Conservation (phyloP, 2,113 vertebrate species). For the Haemorhous mexicanus region DNA sequence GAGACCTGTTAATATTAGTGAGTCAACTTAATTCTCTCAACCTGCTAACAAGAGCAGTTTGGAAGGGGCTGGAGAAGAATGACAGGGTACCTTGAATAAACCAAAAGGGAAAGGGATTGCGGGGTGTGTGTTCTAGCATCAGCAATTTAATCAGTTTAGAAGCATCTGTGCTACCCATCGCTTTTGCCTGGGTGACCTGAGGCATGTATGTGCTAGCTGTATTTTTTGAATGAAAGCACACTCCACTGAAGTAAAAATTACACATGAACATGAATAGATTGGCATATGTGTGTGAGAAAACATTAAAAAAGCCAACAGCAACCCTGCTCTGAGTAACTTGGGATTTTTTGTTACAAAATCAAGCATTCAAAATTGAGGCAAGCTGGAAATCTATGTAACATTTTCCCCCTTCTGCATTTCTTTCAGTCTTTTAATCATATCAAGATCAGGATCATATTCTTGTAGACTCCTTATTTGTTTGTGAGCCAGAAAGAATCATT, state of each 20-base stretch:
- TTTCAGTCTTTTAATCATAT: background rate
- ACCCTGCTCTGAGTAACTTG: background rate
- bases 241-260: background rate
- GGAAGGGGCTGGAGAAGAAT: background rate
- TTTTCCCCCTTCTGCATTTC: background rate
- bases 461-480: background rate
- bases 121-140: background rate
- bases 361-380: background rate
- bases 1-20: conserved; percentile 58
- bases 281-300: background rate
- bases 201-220: background rate
- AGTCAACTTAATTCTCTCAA: conserved; percentile 58
- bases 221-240: conserved; percentile 4
- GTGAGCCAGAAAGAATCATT: background rate
- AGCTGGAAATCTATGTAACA: background rate
- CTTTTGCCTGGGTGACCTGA: background rate
- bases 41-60: conserved; percentile 49
- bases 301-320: background rate
- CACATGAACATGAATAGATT: background rate
- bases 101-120: background rate
- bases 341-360: background rate
- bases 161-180: background rate
- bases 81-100: background rate
- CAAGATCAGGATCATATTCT: background rate
- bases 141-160: conserved; percentile 16